Percentiles rank a stretch among this genome's conserved stretches.
These are phyloP conservation scores for Synanthedon andrenaeformis DNA, from an alignment of 2,888 invertebrate species.

Conservation along the genomic window DNA sequence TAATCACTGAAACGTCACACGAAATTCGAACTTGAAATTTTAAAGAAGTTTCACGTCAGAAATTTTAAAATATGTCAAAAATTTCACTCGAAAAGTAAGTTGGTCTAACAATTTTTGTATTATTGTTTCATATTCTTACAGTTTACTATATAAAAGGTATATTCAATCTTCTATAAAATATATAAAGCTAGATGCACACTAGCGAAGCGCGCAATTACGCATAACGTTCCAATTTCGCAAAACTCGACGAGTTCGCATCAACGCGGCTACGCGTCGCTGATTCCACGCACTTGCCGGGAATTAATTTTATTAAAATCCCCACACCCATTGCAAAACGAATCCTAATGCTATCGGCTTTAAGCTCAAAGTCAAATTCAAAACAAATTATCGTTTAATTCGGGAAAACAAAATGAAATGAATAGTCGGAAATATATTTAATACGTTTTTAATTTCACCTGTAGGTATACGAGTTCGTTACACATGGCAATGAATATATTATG, in stretches of 20 bases:
- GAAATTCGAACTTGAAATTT: no score
- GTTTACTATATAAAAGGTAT: no score
- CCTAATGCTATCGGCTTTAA: slow-evolving; percentile 7
- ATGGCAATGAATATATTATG: slow-evolving; percentile 45
- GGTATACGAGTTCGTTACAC: slow-evolving; percentile 59
- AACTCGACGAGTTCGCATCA: slow-evolving; percentile 13
- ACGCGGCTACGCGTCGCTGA: slow-evolving; percentile 25
- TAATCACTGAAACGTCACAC: no score
- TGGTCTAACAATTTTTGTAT: no score
- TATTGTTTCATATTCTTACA: no score
- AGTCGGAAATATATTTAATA: background rate
- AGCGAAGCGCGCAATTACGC: background rate
- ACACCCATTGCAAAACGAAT: slow-evolving; percentile 7
- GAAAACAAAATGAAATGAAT: background rate
- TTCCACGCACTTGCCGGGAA: slow-evolving; percentile 29
- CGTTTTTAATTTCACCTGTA: slow-evolving; percentile 27
- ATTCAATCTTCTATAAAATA: no score
- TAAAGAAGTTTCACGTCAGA: no score
- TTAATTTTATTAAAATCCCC: slow-evolving; percentile 34
- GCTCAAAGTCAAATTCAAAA: slow-evolving; percentile 3
- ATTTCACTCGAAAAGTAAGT: no score
- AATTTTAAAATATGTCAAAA: no score
- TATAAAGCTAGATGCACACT: background rate
- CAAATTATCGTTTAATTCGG: background rate
- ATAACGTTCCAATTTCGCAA: slow-evolving; percentile 10